Evolutionary conservation across 2,888 invertebrate species (phyloP).

Genomic region (Heliconius sara): DNA sequence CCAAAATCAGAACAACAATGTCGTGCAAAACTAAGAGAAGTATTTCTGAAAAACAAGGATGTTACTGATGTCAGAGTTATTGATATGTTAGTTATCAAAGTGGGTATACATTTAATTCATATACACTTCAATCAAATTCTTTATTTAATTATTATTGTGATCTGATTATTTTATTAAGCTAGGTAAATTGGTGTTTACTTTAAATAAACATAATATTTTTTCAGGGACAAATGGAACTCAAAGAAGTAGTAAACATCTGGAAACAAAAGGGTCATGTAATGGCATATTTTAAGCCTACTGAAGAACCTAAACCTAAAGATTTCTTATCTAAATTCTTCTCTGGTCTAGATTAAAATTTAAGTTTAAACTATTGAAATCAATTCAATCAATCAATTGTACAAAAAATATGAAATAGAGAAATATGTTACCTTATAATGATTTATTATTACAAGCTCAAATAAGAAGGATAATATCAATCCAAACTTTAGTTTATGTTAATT

Average conservation of each 20-base stretch:
- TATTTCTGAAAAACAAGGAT: constrained; percentile 90
- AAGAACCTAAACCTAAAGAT: constrained; percentile 93
- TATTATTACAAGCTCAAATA: constrained; percentile 18
- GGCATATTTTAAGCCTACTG: constrained; percentile 93
- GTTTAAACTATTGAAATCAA: constrained; percentile 16
- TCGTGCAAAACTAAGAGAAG: constrained; percentile 88
- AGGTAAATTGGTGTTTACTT: background rate
- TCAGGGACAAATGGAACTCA: constrained; percentile 97
- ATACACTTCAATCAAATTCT: no score
- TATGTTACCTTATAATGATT: constrained; percentile 42
- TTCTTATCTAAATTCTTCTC: constrained; percentile 95
- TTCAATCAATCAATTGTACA: no score
- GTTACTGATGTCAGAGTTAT: constrained; percentile 94
- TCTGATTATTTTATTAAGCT: background rate
- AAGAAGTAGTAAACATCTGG: constrained; percentile 93
- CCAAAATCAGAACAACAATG: constrained; percentile 89
- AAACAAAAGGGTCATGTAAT: constrained; percentile 95
- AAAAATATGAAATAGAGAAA: constrained; percentile 53
- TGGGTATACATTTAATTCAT: constrained; percentile 59
- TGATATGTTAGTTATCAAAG: constrained; percentile 96
- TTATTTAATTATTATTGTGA: background rate
- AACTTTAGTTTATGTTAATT: no score
- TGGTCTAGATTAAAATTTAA: constrained; percentile 81
- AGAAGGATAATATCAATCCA: background rate
- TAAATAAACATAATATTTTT: constrained; percentile 46